These are phyloP conservation scores for Aix galericulata DNA, from an alignment of 2,113 vertebrate species.

Conservation along the genomic window DNA sequence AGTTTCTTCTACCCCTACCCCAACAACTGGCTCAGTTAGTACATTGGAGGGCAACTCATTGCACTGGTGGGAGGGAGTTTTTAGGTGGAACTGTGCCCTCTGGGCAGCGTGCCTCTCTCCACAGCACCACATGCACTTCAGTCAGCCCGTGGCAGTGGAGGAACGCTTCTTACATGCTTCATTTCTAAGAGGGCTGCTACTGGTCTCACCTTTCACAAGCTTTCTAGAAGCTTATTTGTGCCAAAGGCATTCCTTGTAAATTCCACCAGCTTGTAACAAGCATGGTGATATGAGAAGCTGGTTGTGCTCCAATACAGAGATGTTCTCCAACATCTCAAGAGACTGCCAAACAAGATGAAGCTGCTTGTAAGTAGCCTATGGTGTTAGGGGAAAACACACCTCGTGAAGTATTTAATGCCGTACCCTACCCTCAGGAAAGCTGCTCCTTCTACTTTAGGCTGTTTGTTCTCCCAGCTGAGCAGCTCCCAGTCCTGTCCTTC, in stretches of 20 bases:
- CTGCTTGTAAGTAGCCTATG: background rate
- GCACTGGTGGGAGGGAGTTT: background rate
- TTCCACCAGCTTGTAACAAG: background rate
- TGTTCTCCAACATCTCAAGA: background rate
- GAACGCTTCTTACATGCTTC: background rate
- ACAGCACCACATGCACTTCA: background rate
- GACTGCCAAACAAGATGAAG: conserved; percentile 7
- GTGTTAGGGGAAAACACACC: conserved; percentile 14
- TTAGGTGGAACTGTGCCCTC: background rate
- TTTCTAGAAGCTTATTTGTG: conserved; percentile 10
- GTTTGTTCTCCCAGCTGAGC: conserved; percentile 9
- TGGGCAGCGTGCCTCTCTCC: background rate
- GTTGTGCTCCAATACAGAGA: background rate
- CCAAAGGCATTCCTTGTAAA: conserved; percentile 29
- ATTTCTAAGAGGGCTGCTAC: background rate
- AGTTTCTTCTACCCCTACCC: background rate
- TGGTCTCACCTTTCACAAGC: background rate
- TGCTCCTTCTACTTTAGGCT: background rate
- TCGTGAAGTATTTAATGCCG: background rate
- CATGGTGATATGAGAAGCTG: rapidly evolving
- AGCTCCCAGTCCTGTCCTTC: background rate
- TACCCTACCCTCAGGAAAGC: background rate
- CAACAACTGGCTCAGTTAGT: background rate
- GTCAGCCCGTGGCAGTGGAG: background rate
- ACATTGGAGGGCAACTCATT: background rate